Conservation (phyloP, 2,113 vertebrate species). For the Pelusios castaneus region DNA sequence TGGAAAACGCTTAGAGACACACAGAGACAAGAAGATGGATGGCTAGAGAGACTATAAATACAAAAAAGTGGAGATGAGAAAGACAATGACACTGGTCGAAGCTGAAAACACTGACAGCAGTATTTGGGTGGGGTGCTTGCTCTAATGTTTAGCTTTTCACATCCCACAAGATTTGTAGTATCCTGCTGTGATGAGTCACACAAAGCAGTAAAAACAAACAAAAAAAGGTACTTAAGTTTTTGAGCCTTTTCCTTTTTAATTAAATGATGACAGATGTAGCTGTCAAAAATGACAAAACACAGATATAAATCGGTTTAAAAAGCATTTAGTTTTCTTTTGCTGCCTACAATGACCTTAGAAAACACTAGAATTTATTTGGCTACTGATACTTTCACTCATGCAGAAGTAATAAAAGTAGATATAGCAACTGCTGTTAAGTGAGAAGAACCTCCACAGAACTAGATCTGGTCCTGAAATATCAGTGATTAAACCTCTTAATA, state of each 20-base stretch:
- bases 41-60: not conserved
- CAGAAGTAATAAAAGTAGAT: not conserved
- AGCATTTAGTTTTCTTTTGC: not conserved
- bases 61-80: not conserved
- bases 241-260: not conserved
- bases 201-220: not conserved
- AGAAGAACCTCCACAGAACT: not conserved
- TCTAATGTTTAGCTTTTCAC: constrained; percentile 1
- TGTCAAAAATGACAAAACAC: constrained; percentile 31
- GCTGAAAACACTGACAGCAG: not conserved
- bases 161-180: not conserved
- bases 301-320: not conserved
- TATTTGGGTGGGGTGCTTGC: not conserved
- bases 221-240: constrained; percentile 1
- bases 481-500: not conserved
- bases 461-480: not conserved
- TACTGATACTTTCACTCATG: not conserved
- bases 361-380: not conserved
- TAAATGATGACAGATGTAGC: not conserved
- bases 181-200: constrained; percentile 7
- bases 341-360: not conserved
- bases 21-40: not conserved
- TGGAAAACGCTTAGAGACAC: constrained; percentile 3
- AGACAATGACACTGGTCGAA: constrained; percentile 29
- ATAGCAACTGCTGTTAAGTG: not conserved